These are phyloP conservation scores for Carassius carassius DNA, from an alignment of 2,113 vertebrate genomes.

Conservation along the genomic window DNA sequence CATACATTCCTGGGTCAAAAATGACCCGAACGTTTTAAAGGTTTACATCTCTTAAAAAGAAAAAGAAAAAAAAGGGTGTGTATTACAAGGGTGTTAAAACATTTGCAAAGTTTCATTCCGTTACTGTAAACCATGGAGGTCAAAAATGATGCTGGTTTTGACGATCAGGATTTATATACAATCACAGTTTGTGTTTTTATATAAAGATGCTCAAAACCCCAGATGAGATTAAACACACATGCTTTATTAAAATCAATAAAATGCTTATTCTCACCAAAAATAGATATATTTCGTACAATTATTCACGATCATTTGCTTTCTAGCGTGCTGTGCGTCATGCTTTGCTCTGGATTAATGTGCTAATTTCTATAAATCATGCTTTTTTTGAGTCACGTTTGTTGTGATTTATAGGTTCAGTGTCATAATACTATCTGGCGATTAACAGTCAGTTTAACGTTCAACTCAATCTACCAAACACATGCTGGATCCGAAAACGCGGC, in stretches of 20 bases:
- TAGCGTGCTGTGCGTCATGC: conserved; percentile 24
- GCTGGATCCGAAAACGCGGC: background rate
- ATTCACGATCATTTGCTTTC: background rate
- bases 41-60: background rate
- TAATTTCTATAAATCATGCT: conserved; percentile 1
- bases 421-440: background rate
- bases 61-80: background rate
- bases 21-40: too few species aligned
- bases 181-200: background rate
- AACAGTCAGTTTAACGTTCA: conserved; percentile 11
- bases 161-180: background rate
- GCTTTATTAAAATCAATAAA: conserved; percentile 20
- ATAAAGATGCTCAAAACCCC: background rate
- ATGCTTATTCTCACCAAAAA: conserved; percentile 8
- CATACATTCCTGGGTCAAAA: background rate
- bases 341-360: background rate
- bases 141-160: background rate
- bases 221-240: background rate
- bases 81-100: too few species aligned
- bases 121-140: too few species aligned
- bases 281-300: background rate
- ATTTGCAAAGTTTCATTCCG: background rate
- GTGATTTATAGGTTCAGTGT: background rate
- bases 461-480: background rate
- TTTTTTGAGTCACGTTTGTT: background rate